Conservation (phyloP, 2,797 vertebrate genomes). For the Bradypodion ventrale region DNA sequence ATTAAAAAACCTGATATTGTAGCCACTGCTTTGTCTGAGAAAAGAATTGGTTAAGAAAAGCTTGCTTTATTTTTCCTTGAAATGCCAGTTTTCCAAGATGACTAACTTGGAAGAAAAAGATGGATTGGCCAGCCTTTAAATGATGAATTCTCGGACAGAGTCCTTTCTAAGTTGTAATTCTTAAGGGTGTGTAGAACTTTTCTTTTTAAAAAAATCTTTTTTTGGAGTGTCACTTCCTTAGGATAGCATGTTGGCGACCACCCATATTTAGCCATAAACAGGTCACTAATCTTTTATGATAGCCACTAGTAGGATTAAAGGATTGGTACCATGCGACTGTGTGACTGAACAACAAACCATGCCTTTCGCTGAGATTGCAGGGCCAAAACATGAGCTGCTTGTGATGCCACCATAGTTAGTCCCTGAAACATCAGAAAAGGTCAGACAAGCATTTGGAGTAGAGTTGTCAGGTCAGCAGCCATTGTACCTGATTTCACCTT, state of each 20-base stretch:
- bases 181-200: neutral
- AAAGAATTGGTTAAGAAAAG: conserved; percentile 44
- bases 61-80: conserved; percentile 16
- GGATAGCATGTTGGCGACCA: neutral
- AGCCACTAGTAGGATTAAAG: neutral
- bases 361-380: too few relatives aligned
- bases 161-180: neutral
- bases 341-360: too few relatives aligned
- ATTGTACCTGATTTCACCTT: too few relatives aligned
- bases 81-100: conserved; percentile 5
- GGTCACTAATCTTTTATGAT: neutral
- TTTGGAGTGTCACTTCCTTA: too few relatives aligned
- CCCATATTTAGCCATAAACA: neutral
- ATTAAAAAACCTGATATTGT: conserved; percentile 47
- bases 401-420: too few relatives aligned
- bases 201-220: too few relatives aligned
- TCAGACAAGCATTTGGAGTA: neutral
- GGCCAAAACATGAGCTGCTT: too few relatives aligned
- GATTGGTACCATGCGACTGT: neutral
- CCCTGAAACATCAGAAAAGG: too few relatives aligned
- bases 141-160: neutral
- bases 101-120: neutral
- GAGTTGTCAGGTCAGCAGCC: too few relatives aligned
- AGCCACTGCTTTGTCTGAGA: conserved; percentile 64
- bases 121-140: neutral